Base-by-base conservation (phyloP, 2,113 vertebrate genomes). In the Solenodon paradoxus region DNA sequence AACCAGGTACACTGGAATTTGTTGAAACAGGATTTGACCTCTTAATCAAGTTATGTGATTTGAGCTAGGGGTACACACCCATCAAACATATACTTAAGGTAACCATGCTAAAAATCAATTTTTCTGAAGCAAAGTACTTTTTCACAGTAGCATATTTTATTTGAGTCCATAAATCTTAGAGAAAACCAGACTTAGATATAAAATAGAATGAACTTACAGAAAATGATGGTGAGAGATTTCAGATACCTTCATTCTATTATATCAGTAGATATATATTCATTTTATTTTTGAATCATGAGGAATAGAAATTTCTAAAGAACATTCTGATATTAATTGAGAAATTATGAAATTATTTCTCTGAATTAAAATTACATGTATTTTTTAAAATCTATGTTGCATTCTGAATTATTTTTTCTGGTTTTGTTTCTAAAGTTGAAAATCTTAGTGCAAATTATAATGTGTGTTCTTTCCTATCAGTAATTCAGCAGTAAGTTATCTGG, bases 231-330 rank as follows among this genome's bases (percentile, higher is more conserved):
- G 42, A 95, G 17, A 77, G 26, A 88, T 71, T 90, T 92, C 15
- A 89, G 42, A 69, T 88, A 72, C 11, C 92, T 90, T 61, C 12
- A 38, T 69, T 80, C 45, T 93, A 61, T 40, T 94, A 63, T n/a
- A n/a, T n/a, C n/a, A n/a, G n/a, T n/a, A n/a, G n/a, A n/a, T n/a
- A n/a, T n/a, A n/a, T n/a, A n/a, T n/a, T n/a, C n/a, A 92, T 66
- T 95, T 5, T 84, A 32, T 85, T 96, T 72, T 11, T 88, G 13
- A 72, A 38, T 77, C 87, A 92, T 78, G 79, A 92, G 35, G 26
- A 69, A 66, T 78, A 96, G 55, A 94, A 51, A 74, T 66, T 95
- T 96, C 63, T 69, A 86, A 80, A 80, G 74, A 86, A 64, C 77
- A 93, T 81, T 51, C 26, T 84, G 78, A 79, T 13, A 47, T 77